Base-by-base conservation (phyloP, 2,113 vertebrate species). In the Capra hircus region DNA sequence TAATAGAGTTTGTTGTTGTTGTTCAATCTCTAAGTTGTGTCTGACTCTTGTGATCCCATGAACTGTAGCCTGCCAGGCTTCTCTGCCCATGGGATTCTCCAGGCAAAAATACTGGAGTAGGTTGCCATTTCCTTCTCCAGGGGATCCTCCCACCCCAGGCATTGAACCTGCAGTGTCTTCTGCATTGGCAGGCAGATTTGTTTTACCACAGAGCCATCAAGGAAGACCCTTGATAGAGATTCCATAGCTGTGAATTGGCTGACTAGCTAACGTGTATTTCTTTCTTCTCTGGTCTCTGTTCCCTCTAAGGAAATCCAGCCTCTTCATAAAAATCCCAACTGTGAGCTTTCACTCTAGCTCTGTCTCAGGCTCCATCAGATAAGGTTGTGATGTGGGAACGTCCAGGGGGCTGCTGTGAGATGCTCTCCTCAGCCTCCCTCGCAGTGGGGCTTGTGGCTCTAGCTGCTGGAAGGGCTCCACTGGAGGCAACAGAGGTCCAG, bases 361-460 rank as follows among this genome's bases (percentile, higher is more conserved):
- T 12, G 1, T 21, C 84, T 86, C 80, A 81, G 59, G 67, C 6
- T 77, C 45, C 7, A 27, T 77, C 48, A 71, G 43, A 55, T n/a
- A 25, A 30, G 30, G 27, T 3, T 50, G 25, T 12, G 25, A 7
- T 64, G 28, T 64, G 36, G 25, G 53, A 71, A 13, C 1, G 28
- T 25, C 27, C 15, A 0, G 0, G 3, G 2, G 0, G 3, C 1
- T 43, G 19, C 19, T 5, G 60, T 12, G 36, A n/a, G 16, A 3
- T 1, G 7, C 67, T 74, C n/a, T 59, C 52, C 43, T 92, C 43
- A 2, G 14, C 8, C 2, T 3, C 16, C 12, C 45, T 85, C n/a
- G 62, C 17, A 55, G 53, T 2, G 23, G 40, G 17, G 36, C 25
- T 33, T 2, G 4, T 25, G 5, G 2, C n/a, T 50, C 3, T 52